phyloP scores from a whole-genome alignment of 2,113 vertebrate species.

The Mesitornis unicolor region DNA sequence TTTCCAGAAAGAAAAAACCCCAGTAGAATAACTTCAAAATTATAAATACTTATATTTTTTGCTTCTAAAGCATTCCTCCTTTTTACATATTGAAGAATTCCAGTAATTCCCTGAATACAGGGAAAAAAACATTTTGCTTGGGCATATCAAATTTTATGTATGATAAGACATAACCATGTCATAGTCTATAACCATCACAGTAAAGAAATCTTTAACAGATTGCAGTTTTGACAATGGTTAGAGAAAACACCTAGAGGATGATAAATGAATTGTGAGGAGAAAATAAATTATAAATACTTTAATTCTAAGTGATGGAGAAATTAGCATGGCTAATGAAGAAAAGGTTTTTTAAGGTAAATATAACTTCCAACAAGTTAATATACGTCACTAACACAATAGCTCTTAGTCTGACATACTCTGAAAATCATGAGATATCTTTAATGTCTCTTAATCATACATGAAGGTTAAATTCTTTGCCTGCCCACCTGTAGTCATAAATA shows the following conservation, averaged over 20 bases:
- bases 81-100: background rate
- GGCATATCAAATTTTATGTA: background rate
- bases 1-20: background rate
- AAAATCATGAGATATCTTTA: background rate
- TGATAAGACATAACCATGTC: background rate
- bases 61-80: background rate
- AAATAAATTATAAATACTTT: background rate
- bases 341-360: background rate
- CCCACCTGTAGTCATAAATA: background rate
- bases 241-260: background rate
- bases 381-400: background rate
- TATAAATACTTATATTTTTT: background rate
- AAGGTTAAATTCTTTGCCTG: background rate
- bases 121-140: background rate
- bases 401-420: background rate
- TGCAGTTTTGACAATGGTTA: background rate
- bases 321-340: background rate
- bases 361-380: background rate
- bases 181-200: background rate
- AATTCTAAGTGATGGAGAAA: background rate
- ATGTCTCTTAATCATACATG: background rate
- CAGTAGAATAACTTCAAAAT: background rate
- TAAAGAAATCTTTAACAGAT: background rate
- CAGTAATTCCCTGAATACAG: background rate
- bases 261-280: background rate